Base-by-base conservation (phyloP, 2,888 invertebrate genomes). In the Fragum sueziense region DNA sequence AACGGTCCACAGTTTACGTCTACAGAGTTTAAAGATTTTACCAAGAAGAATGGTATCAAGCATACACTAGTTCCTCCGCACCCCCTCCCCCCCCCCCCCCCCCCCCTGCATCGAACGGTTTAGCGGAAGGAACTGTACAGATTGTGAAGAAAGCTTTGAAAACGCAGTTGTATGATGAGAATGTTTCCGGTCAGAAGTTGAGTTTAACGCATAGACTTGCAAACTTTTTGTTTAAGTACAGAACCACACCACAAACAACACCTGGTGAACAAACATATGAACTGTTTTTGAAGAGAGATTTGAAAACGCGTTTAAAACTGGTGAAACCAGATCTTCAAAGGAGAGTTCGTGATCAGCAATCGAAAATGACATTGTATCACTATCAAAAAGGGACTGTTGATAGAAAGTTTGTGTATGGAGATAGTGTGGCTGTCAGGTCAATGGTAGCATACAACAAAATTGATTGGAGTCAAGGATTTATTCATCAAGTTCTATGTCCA, bases 1-100 rank as follows among this genome's bases (percentile, higher is more conserved):
- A 85, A 82, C 51, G 84, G 74, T n/a, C 78, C 82, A 6, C 71
- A 75, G 37, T 84, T 84, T 47, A 74, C 72, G 17, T 78, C 80
- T 0, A 51, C 1, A 1, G 76, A 79, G n/a, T 84, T 84, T 57
- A 22, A 80, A 54, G 14, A 9, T 17, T 82, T 85, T 41, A 57
- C 82, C 51, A 69, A n/a, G 27, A n/a, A 57, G 0, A 85, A 80
- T 71, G 79, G 79, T n/a, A 65, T 86, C 11, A 78, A 71, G 52
- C 76, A 86, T 37, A 82, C 65, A 22, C 31, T 69, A 9, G n/a
- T 41, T n/a, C 75, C 82, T 17, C 68, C 79, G 2, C 84, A 80
- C 51, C 81, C 79, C 52, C 79, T 62, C 79, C 0, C 84, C 78
- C 51, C 81, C 79, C 52, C 79, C 68, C 79, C 0, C 84, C 78